These are phyloP conservation scores for Hedychridium roseum DNA, from an alignment of 2,888 invertebrate species.

Conservation along the genomic window DNA sequence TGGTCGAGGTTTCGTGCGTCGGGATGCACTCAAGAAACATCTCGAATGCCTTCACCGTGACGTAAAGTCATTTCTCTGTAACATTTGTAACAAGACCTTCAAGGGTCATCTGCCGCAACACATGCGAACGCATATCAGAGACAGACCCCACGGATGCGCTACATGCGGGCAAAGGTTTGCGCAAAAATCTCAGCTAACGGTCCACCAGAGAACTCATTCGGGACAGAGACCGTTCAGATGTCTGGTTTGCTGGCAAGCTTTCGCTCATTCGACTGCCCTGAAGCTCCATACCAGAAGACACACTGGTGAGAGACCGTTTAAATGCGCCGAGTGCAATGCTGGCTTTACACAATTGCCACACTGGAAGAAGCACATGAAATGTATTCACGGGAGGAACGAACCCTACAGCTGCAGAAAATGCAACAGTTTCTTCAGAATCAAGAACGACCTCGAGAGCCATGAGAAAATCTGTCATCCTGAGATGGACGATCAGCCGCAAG, in stretches of 20 bases:
- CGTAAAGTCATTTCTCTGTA: constrained; percentile 78
- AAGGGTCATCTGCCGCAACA: constrained; percentile 85
- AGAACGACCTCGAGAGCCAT: constrained; percentile 76
- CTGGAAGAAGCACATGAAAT: constrained; percentile 87
- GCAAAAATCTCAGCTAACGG: constrained; percentile 84
- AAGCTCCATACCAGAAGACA: constrained; percentile 84
- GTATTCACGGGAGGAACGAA: constrained; percentile 81
- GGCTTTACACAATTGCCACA: constrained; percentile 86
- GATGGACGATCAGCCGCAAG: constrained; percentile 31
- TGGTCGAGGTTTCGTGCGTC: constrained; percentile 78
- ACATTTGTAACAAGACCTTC: constrained; percentile 80
- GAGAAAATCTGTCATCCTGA: constrained; percentile 56
- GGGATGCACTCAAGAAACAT: constrained; percentile 80
- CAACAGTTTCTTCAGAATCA: constrained; percentile 78
- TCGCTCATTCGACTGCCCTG: constrained; percentile 85
- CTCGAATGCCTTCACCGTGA: constrained; percentile 79
- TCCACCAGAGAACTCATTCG: constrained; percentile 84
- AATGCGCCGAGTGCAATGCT: constrained; percentile 70
- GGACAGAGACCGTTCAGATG: constrained; percentile 86
- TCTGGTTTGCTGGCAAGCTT: constrained; percentile 80
- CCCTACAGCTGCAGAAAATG: constrained; percentile 82
- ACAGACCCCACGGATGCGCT: constrained; percentile 80
- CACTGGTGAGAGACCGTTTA: constrained; percentile 87
- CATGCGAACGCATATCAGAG: constrained; percentile 80
- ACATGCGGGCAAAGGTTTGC: constrained; percentile 83